phyloP scores from a whole-genome alignment of 2,888 invertebrate species.

The Euspilapteryx auroguttella region DNA sequence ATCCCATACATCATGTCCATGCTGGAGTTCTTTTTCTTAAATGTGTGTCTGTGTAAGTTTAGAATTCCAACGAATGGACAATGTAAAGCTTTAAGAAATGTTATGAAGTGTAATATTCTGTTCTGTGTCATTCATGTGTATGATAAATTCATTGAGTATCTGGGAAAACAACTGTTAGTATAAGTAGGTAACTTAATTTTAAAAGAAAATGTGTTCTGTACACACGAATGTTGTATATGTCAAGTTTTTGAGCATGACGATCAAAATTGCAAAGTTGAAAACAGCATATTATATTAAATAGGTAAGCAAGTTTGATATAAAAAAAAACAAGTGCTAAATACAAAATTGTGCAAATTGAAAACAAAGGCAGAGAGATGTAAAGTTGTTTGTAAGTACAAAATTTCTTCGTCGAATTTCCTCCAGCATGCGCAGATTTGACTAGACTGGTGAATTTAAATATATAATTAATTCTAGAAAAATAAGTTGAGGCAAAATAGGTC shows the following conservation, averaged over 20 bases:
- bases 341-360: slow-evolving; percentile 43
- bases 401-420: slow-evolving; percentile 11
- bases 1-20: slow-evolving; percentile 43
- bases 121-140: too few species aligned
- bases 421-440: slow-evolving; percentile 29
- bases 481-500: slow-evolving; percentile 28
- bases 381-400: not conserved
- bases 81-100: slow-evolving; percentile 8
- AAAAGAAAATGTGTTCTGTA: too few species aligned
- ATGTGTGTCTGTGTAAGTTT: slow-evolving; percentile 24
- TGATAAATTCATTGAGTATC: too few species aligned
- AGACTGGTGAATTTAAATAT: slow-evolving; percentile 11
- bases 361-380: slow-evolving; percentile 29
- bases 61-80: slow-evolving; percentile 36
- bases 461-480: slow-evolving; percentile 19
- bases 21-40: slow-evolving; percentile 32
- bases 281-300: too few species aligned
- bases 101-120: too few species aligned
- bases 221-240: too few species aligned
- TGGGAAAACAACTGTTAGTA: slow-evolving; percentile 35
- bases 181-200: too few species aligned
- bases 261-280: too few species aligned
- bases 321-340: slow-evolving; percentile 31
- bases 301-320: too few species aligned
- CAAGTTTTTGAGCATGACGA: too few species aligned